Percentiles rank a stretch among this genome's conserved stretches.
Conservation (phyloP, 1,140 invertebrate species). For the Drosophila serrata region DNA sequence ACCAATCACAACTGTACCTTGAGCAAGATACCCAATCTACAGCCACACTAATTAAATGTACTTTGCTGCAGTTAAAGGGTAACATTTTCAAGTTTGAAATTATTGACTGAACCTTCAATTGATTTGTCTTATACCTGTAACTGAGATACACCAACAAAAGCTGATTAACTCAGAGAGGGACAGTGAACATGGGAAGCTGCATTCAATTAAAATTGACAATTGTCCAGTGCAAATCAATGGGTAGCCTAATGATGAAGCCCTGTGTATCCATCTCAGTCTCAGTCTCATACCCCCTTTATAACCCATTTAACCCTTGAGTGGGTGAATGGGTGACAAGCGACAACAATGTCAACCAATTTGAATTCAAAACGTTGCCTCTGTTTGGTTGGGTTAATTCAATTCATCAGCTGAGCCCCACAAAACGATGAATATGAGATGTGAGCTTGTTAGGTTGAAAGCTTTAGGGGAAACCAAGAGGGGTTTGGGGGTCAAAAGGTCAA, state of each 20-base stretch:
- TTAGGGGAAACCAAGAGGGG: neutral
- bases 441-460: conserved; percentile 34
- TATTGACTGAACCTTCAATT: conserved; percentile 40
- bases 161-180: conserved; percentile 60
- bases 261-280: neutral
- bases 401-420: conserved; percentile 53
- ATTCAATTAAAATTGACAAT: conserved; percentile 74
- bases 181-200: conserved; percentile 14
- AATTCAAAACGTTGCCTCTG: conserved; percentile 55
- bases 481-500: conserved; percentile 60
- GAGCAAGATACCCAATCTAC: neutral
- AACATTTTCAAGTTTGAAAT: neutral
- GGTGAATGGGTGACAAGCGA: conserved; percentile 41
- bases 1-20: conserved; percentile 13
- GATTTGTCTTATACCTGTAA: conserved; percentile 61
- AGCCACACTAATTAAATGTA: conserved; percentile 21
- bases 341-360: conserved; percentile 58
- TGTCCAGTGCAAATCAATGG: conserved; percentile 47
- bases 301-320: conserved; percentile 48
- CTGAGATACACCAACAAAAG: conserved; percentile 32
- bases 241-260: conserved; percentile 28
- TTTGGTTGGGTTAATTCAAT: conserved; percentile 79
- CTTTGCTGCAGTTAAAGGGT: neutral
- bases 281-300: neutral
- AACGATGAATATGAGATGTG: conserved; percentile 50